These are phyloP conservation scores for Chesias legatella DNA, from an alignment of 2,888 invertebrate genomes.

Conservation along the genomic window DNA sequence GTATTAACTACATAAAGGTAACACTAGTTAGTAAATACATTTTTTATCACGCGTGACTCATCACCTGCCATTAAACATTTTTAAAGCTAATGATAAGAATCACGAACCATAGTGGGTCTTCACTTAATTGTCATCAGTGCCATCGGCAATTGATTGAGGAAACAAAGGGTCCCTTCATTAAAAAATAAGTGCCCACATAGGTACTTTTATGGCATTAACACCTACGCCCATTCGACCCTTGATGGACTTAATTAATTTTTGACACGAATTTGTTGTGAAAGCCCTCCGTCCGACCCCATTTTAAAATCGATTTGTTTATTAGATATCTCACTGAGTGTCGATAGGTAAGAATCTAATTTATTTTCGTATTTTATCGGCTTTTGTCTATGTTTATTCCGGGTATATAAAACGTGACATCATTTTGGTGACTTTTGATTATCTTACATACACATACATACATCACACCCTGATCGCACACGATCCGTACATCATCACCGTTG, in stretches of 20 bases:
- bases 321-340: conserved; percentile 31
- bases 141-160: conserved; percentile 16
- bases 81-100: neutral
- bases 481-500: too few species aligned
- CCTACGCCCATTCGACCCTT: conserved; percentile 33
- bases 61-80: too few species aligned
- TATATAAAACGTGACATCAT: too few species aligned
- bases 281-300: conserved; percentile 36
- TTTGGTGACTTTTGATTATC: too few species aligned
- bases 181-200: conserved; percentile 18
- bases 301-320: conserved; percentile 45
- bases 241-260: conserved; percentile 56
- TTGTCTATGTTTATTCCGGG: too few species aligned
- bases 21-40: too few species aligned
- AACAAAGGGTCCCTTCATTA: conserved; percentile 21
- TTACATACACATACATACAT: too few species aligned
- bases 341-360: conserved; percentile 23
- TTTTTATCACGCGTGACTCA: too few species aligned
- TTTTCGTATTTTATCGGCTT: conserved; percentile 7
- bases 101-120: neutral
- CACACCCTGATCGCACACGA: too few species aligned
- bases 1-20: too few species aligned
- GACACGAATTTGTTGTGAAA: conserved; percentile 49
- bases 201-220: conserved; percentile 25
- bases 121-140: conserved; percentile 1